These are phyloP conservation scores for Theristicus caerulescens DNA, from an alignment of 2,113 vertebrate species.

Conservation along the genomic window DNA sequence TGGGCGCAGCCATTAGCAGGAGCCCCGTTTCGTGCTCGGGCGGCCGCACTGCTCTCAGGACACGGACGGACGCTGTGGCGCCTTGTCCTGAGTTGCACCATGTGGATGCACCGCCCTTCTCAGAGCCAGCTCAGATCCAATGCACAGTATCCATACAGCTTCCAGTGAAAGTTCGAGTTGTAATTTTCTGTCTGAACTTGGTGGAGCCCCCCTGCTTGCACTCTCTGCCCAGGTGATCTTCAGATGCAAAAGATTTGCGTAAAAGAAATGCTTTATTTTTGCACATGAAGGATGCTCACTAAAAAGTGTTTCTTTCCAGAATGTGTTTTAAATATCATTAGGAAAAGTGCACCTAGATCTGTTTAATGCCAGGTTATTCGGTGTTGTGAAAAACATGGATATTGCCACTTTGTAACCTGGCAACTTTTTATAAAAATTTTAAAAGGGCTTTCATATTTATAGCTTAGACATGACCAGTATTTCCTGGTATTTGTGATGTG, in stretches of 20 bases:
- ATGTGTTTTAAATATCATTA: constrained; percentile 7
- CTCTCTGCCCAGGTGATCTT: background rate
- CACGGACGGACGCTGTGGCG: accelerated
- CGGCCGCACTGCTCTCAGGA: accelerated
- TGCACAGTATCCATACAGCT: background rate
- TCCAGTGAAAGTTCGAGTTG: background rate
- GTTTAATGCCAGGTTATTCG: background rate
- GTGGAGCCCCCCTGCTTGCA: background rate
- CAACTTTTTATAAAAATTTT: constrained; percentile 59
- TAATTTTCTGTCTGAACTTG: background rate
- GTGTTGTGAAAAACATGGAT: background rate
- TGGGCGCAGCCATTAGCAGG: accelerated
- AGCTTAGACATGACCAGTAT: constrained; percentile 70
- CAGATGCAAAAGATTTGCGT: background rate
- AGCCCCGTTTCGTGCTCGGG: accelerated
- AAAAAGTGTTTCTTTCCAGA: constrained; percentile 17
- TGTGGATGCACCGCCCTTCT: background rate
- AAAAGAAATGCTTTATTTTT: constrained; percentile 35
- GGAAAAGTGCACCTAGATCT: background rate
- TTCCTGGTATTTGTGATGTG: constrained; percentile 55
- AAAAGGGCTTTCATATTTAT: constrained; percentile 79
- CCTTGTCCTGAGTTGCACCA: background rate
- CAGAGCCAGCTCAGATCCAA: background rate
- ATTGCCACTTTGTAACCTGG: constrained; percentile 47
- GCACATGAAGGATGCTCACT: background rate